Base-by-base conservation (phyloP, 2,113 vertebrate species). In the Erinaceus europaeus region DNA sequence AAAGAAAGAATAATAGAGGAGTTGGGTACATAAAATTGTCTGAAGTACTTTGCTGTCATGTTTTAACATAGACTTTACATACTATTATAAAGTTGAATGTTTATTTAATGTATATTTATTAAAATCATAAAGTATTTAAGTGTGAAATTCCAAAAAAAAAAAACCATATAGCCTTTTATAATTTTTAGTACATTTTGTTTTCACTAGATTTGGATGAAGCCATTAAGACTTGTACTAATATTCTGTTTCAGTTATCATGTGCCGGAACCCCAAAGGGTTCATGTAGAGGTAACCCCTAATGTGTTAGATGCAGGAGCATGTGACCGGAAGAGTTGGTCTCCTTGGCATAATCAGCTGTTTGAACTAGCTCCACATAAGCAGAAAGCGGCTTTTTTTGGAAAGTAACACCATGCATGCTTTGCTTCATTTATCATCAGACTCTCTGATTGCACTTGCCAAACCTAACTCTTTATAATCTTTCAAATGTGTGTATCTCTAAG, bases 361-460 rank as follows among this genome's bases (percentile, higher is more conserved):
- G 77, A 95, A 93, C 94, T 94, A 90, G 64, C 75, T 94, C 94
- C 96, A 71, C 93, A 82, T 48, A 95, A 92, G 92, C 92, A 94
- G 91, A 96, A 91, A 92, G 95, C 95, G 94, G 90, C 93, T 97
- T 96, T 96, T 93, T 88, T 90, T 95, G 95, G 96, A 95, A 97
- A 95, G 92, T 96, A 97, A 97, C 94, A 93, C 90, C 79, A 53
- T 95, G 93, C 93, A 93, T 96, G 96, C 96, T 90, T 96, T 95
- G 95, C 96, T 97, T 97, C 94, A 93, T 96, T 96, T 97, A 93
- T 95, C 96, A 91, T 96, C 92, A 94, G 95, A 93, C 93, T 94
- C 92, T 93, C 95, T 94, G 89, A 95, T 94, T 96, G 94, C 95
- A 73, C 94, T 96, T 96, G 92, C 93, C 96, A 88, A 96, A 88